Base-by-base conservation (phyloP, 2,797 vertebrate genomes). In the Neoniphon sammara region DNA sequence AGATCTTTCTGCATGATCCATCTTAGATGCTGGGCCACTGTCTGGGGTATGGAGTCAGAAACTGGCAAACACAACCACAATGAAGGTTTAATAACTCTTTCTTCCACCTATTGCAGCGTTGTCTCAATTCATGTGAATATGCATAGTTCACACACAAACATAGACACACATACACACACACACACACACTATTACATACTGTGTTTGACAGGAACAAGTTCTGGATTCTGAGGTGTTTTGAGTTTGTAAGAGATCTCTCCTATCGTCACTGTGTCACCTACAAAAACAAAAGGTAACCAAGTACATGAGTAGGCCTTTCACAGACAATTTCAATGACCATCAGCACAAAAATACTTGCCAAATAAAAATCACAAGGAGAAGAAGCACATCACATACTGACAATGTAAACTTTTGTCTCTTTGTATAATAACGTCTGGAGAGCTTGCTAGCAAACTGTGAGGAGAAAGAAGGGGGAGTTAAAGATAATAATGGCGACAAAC, bases 1-100 rank as follows among this genome's bases (percentile, higher is more conserved):
- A 99, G 93, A 75, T 99, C 98, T 86, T 99, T 99, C 87, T 99
- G 98, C 97, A 99, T 98, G 75, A 99, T 97, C 98, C 98, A 99
- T 93, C 96, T 94, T 23, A 99, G 93, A 88, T 99, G 97, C 50
- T 98, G 96, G 78, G 92, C 91, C 34, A 97, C 90, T 9, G 95
- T 93, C 59, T 98, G 97, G 1, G 96, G 91, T 73, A 96, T n/a
- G 18, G 93, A 91, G 34, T 96, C 95, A 77, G 94, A 93, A 92
- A 97, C 98, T 95, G 63, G 47, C 0, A 49, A 44, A 82, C 0
- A 64, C 12, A 47, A 60, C 59, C 49, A 73, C 47, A 68, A 49
- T 31, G 0, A 54, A 1, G 4, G 8, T 30, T 44, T 1, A 20
- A 9, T 17, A 11, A 10, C 15, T 4, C 21, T 42, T 1, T 1